Conservation (phyloP, 2,888 invertebrate genomes). For the Rhimphoctona megacephalus region DNA sequence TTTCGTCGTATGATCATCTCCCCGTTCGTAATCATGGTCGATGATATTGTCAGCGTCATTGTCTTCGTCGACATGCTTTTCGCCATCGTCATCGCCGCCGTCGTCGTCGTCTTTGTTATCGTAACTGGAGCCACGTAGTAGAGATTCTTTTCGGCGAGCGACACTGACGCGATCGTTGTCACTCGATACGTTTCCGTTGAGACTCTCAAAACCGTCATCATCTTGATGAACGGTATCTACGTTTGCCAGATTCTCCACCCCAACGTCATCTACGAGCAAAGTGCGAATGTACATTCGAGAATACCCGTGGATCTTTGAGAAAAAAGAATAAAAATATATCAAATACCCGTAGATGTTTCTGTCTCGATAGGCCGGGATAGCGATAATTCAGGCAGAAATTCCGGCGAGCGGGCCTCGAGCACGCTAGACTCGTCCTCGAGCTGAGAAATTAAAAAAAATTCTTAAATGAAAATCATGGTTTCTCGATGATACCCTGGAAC, state of each 20-base stretch:
- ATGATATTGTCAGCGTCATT: background rate
- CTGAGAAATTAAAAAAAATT: conserved; percentile 10
- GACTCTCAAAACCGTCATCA: conserved; percentile 94
- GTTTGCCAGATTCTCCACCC: conserved; percentile 74
- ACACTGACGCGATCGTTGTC: conserved; percentile 87
- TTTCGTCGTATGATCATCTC: background rate
- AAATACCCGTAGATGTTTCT: conserved; percentile 38
- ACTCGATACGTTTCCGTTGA: conserved; percentile 92
- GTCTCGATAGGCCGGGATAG: conserved; percentile 9
- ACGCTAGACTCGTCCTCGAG: conserved; percentile 31
- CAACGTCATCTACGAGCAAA: conserved; percentile 69
- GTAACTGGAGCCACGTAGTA: conserved; percentile 5
- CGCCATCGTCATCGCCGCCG: background rate
- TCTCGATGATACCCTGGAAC: background rate
- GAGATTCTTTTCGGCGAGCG: conserved; percentile 56
- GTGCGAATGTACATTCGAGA: conserved; percentile 3
- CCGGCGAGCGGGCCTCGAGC: background rate
- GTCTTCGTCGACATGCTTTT: background rate
- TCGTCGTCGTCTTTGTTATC: conserved; percentile 20
- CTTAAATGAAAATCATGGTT: background rate
- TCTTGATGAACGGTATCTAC: conserved; percentile 84
- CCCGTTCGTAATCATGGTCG: background rate
- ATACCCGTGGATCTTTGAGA: background rate
- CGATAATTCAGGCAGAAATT: conserved; percentile 37
- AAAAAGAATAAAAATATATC: background rate